A percentile compares a stretch with the other conserved stretches of the same genome.
Conservation (phyloP, 1,140 invertebrate genomes). For the Pseudomyrmex flavicornis region DNA sequence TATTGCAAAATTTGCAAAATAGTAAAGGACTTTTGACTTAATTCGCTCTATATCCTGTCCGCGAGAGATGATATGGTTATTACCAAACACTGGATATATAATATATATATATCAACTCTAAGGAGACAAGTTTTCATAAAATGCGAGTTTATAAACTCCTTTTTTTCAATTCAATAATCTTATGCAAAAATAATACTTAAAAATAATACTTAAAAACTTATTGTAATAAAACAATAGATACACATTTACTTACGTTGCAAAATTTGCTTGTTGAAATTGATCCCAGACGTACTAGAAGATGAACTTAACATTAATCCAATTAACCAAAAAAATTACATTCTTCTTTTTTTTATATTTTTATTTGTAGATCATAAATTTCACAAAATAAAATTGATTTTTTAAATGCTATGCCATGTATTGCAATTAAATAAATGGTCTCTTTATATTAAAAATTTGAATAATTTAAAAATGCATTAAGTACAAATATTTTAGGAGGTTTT, state of each 20-base stretch:
- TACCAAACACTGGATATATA: no score
- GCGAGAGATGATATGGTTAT: no score
- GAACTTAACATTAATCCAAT: no score
- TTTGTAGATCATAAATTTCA: conserved; percentile 33
- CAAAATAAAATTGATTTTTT: neutral
- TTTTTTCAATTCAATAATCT: neutral
- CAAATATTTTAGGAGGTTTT: conserved; percentile 12
- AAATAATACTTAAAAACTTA: conserved; percentile 12
- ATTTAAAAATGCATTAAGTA: conserved; percentile 31
- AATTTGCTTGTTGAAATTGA: no score
- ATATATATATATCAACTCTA: no score
- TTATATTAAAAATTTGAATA: conserved; percentile 18
- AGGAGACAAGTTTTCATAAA: conserved; percentile 1
- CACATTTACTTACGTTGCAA: neutral
- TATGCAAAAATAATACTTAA: neutral
- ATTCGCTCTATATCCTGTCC: no score
- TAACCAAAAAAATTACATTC: neutral
- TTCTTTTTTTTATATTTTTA: conserved; percentile 18
- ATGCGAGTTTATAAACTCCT: neutral
- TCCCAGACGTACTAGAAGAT: no score
- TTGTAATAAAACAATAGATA: neutral
- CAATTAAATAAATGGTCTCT: neutral
- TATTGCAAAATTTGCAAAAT: no score
- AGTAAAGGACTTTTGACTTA: no score
- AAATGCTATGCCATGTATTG: conserved; percentile 12